Evolutionary conservation across 2,888 invertebrate genomes (phyloP).

Genomic region (Epsilonema sp.): DNA sequence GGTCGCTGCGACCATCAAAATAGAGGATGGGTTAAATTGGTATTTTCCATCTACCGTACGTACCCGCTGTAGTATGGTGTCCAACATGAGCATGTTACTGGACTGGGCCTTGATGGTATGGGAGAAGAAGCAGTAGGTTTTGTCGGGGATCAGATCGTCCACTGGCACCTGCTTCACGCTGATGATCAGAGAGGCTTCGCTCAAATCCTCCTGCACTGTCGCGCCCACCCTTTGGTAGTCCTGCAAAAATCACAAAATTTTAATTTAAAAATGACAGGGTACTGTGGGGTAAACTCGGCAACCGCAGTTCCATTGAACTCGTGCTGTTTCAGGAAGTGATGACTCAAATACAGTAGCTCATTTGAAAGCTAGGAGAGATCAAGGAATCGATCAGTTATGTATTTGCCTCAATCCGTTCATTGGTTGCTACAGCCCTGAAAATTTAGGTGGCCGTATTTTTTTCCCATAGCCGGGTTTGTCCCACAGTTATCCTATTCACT

Average conservation of each 20-base stretch:
- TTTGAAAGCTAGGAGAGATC: background rate
- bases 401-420: too few relatives aligned
- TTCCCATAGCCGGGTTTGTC: background rate
- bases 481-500: background rate
- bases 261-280: background rate
- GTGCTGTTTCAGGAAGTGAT: background rate
- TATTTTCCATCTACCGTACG: background rate
- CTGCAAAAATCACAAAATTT: conserved; percentile 34
- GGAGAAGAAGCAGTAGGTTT: conserved; percentile 95
- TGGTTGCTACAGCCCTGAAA: too few relatives aligned
- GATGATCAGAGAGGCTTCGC: conserved; percentile 82
- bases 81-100: conserved; percentile 85
- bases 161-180: conserved; percentile 88
- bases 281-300: too few relatives aligned
- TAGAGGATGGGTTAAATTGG: background rate
- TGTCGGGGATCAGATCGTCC: conserved; percentile 73
- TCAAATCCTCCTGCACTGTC: conserved; percentile 78
- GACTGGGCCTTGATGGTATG: conserved; percentile 99
- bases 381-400: too few relatives aligned
- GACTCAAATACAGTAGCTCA: too few relatives aligned
- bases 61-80: conserved; percentile 67
- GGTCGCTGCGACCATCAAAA: too few relatives aligned
- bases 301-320: background rate
- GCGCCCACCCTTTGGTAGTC: conserved; percentile 81
- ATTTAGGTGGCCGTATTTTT: too few relatives aligned